Base-by-base conservation (phyloP, 2,113 vertebrate species). In the Leuciscus idus region DNA sequence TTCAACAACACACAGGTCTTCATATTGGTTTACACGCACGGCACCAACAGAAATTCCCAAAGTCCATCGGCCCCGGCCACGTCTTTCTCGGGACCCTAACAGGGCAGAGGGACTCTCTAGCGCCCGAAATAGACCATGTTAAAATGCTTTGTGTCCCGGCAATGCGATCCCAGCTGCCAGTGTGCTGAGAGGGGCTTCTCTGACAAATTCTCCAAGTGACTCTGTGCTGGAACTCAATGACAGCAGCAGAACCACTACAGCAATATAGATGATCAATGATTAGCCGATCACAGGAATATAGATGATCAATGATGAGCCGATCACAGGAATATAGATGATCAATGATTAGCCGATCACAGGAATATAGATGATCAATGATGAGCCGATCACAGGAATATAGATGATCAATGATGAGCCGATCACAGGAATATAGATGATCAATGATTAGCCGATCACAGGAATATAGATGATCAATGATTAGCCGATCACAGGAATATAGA, bases 121-220 rank as follows among this genome's bases (percentile, higher is more conserved):
- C 17, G 85, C 84, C 83, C 73, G 86, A 89, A 92, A 92, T 91
- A 91, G 90, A 84, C 76, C 62, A 61, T 86, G 87, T 81, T 81
- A 81, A 78, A 90, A 90, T 90, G 88, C 73, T 64, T 81, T 85
- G 82, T 89, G 85, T 70, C 76, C 84, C 83, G 68, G 55, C 62
- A 83, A 86, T 88, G 77, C 78, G 89, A 39, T 68, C 81, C 85
- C 90, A 92, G 86, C 88, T 89, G 90, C 84, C 50, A 72, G 48
- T 68, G 82, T 88, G 88, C 86, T 90, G 89, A 92, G 87, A 83
- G 39, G 68, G 85, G 76, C 86, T 88, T 84, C 84, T 88, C 77
- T 85, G 84, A 88, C 82, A 85, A 77, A 74, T 84, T 68, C 72
- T 81, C 81, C 55, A 66, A 62, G 75, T 79, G 59, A 66, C 48